Conservation (phyloP, 1,140 invertebrate genomes). For the Temnothorax nylanderi region DNA sequence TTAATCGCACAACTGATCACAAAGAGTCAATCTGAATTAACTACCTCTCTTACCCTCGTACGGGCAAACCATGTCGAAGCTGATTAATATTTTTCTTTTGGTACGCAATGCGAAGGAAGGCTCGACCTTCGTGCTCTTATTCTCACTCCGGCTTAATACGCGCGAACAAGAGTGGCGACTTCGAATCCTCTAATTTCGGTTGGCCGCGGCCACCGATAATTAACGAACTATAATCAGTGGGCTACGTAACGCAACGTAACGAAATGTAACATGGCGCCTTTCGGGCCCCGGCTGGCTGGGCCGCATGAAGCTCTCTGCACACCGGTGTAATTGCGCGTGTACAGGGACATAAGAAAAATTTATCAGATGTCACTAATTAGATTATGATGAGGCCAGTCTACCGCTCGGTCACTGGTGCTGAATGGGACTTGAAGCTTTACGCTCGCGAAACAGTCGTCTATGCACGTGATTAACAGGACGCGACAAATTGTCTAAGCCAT, state of each 20-base stretch:
- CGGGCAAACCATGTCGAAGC: neutral
- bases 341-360: neutral
- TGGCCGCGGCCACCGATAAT: conserved; percentile 70
- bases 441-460: neutral
- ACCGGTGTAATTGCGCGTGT: neutral
- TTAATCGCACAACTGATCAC: neutral
- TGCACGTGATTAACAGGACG: neutral
- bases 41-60: neutral
- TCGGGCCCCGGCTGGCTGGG: neutral
- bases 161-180: conserved; percentile 58
- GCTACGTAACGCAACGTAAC: conserved; percentile 66
- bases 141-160: conserved; percentile 51
- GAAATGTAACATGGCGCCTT: conserved; percentile 64
- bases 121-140: conserved; percentile 44
- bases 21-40: conserved; percentile 37
- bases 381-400: conserved; percentile 43
- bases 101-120: neutral
- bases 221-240: conserved; percentile 73
- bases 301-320: conserved; percentile 58
- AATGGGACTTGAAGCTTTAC: neutral
- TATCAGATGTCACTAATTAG: conserved; percentile 67
- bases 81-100: conserved; percentile 25
- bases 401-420: neutral
- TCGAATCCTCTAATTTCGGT: conserved; percentile 73
- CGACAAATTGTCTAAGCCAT: conserved; percentile 4